Percentiles rank a stretch among this genome's conserved stretches.
Conservation (phyloP, 2,797 vertebrate species). For the Limnodromus scolopaceus region DNA sequence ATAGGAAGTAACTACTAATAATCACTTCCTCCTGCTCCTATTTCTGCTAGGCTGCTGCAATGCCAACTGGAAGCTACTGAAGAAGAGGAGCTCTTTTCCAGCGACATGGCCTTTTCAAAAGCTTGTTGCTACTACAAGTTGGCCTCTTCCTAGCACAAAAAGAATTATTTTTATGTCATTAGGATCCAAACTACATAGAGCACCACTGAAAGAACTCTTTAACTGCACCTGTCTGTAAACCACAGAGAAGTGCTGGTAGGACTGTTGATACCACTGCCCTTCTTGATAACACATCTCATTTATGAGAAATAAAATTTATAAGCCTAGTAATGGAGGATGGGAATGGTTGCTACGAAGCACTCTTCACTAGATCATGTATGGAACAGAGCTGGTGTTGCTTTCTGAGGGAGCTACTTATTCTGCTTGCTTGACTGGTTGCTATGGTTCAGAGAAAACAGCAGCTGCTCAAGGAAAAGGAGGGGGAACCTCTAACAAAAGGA, state of each 20-base stretch:
- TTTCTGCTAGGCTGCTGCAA: background rate
- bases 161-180: fast-evolving
- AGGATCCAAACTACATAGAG: background rate
- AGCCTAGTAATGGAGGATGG: background rate
- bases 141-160: background rate
- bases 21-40: background rate
- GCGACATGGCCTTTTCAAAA: background rate
- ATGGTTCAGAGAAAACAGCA: conserved; percentile 59
- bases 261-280: background rate
- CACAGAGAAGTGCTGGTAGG: background rate
- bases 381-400: conserved; percentile 10
- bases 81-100: background rate
- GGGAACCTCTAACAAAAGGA: conserved; percentile 19
- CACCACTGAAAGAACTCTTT: background rate
- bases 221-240: background rate
- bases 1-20: background rate
- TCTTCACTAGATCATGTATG: background rate
- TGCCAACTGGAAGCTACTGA: background rate
- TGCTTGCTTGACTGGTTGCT: conserved; percentile 56
- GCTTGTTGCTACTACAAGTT: background rate
- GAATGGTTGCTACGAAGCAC: conserved; percentile 1
- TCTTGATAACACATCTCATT: background rate
- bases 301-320: background rate
- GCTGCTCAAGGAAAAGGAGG: conserved; percentile 5
- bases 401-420: background rate